Base-by-base conservation (phyloP, 1,140 invertebrate species). In the Euborellia annulipes region DNA sequence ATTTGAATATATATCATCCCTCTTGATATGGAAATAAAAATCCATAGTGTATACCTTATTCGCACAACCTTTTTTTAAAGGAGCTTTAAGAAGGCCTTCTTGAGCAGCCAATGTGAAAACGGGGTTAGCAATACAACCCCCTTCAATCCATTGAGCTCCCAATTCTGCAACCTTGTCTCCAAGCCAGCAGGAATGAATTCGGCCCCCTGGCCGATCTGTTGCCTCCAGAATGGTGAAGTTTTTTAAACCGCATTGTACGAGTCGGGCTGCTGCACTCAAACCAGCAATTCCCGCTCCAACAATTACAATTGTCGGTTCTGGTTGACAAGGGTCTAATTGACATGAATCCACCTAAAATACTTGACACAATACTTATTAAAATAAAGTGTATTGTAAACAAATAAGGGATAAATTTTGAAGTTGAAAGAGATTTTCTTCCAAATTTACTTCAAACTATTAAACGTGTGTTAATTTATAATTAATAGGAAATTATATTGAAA, bases 201-300 rank as follows among this genome's bases (percentile, higher is more conserved):
- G 64, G 41, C 81, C 81, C 27, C 81, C 80, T 30, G 72, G 70
- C 52, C 72, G n/a, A 55, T 82, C 76, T 30, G 78, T 78, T 9
- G 81, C 80, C 66, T 85, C 82, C 17, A 85, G 58, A 34, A 85
- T 62, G 0, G 71, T 68, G 46, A 82, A 76, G 58, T 79, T 76
- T 27, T 66, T 69, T 20, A 83, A 67, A 8, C 80, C 79, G 57
- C 79, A 76, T 51, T 78, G 70, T 1, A 68, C 60, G 8, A 85
- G 64, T 44, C 78, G 65, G 55, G 81, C 72, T 2, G 80, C 81
- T 1, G 79, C 81, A 0, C 80, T 82, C 2, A 85, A 60, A 2
- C 80, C 80, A 0, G 80, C 77, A 52, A 85, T 75, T n/a, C 81
- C 81, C 4, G 76, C 80, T 0, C 81, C 81, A 14, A 85, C 63